Percentiles rank a stretch among this genome's conserved stretches.
These are phyloP conservation scores for Axinella damicornis DNA, from an alignment of 37 sponge, comb jelly and placozoan species.

Conservation along the genomic window DNA sequence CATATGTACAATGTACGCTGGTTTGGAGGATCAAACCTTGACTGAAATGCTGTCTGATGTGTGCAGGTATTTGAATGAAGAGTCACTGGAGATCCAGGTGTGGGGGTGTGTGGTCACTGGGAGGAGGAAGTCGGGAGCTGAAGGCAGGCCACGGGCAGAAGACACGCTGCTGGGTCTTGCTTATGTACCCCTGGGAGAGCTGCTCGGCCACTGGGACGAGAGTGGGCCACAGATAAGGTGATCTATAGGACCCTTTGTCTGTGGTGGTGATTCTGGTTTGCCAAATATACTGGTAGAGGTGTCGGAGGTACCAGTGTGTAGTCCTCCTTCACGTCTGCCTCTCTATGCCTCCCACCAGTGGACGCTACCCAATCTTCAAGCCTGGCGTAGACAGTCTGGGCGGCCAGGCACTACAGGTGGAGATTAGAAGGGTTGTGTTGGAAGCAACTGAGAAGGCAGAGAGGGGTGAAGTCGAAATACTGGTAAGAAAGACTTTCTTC, in stretches of 20 bases:
- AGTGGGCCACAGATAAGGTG: too few species aligned
- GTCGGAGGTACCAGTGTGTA: too few species aligned
- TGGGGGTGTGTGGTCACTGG: slow-evolving; percentile 49
- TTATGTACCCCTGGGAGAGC: slow-evolving; percentile 37
- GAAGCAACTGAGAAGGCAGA: not conserved
- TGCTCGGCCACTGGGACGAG: not conserved
- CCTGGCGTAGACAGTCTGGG: slow-evolving; percentile 57
- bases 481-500: not conserved
- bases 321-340: too few species aligned
- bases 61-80: slow-evolving; percentile 88
- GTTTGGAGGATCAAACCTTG: too few species aligned
- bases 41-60: not conserved
- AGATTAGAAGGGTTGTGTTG: slow-evolving; percentile 8
- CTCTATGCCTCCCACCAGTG: slow-evolving; percentile 22
- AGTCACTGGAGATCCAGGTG: slow-evolving; percentile 79
- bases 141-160: slow-evolving; percentile 39
- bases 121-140: not conserved
- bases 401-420: slow-evolving; percentile 34
- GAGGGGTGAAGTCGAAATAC: not conserved
- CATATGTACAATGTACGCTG: too few species aligned
- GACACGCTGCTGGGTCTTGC: slow-evolving; percentile 68
- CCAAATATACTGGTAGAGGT: too few species aligned
- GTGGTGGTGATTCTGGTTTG: too few species aligned
- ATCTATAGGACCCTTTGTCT: too few species aligned
- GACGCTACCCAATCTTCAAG: slow-evolving; percentile 72